Conservation (phyloP, 1,140 invertebrate species). For the Chironomus striatipennis region DNA sequence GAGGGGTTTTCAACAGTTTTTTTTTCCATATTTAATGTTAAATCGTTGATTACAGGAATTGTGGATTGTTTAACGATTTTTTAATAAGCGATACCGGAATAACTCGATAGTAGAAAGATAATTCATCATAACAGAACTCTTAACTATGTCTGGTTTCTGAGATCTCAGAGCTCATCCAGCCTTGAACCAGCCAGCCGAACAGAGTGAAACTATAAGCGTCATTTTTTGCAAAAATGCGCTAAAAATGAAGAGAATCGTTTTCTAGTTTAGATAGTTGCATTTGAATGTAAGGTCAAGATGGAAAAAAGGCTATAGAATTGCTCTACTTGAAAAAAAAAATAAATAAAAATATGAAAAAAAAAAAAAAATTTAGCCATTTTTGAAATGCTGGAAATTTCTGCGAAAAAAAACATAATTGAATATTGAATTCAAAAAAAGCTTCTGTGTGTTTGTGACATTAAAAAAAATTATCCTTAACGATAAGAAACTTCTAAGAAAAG, state of each 20-base stretch:
- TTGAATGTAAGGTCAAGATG: neutral
- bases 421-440: constrained; percentile 3
- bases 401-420: constrained; percentile 5
- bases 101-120: no score
- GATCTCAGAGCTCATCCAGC: no score
- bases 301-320: constrained; percentile 13
- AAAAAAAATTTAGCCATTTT: constrained; percentile 13
- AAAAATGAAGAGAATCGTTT: neutral
- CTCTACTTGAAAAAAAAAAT: neutral
- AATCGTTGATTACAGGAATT: no score
- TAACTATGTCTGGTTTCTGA: no score
- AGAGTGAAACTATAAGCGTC: no score
- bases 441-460: constrained; percentile 7
- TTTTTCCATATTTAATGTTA: no score
- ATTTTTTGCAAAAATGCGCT: no score
- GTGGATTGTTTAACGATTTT: no score
- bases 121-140: no score
- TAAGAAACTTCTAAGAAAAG: neutral
- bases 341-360: neutral
- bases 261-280: constrained; percentile 8
- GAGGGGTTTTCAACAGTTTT: no score
- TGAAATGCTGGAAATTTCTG: constrained; percentile 4
- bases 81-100: no score
- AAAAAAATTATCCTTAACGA: constrained; percentile 8
- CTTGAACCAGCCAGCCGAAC: no score